These are phyloP conservation scores for Semaprochilodus insignis DNA, from an alignment of 2,797 vertebrate species.

Conservation along the genomic window DNA sequence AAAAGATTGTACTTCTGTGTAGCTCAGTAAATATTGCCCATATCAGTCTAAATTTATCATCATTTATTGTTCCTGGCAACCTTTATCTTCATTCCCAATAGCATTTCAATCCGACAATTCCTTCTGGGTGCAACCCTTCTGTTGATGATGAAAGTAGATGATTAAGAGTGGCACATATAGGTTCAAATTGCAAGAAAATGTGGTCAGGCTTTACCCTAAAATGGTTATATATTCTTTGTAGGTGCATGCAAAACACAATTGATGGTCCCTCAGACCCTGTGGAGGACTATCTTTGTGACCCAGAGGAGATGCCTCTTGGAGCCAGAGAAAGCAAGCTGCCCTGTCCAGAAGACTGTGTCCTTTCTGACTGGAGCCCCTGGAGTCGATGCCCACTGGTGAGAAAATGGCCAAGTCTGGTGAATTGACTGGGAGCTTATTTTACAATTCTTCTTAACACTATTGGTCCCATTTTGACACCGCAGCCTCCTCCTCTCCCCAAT, in stretches of 20 bases:
- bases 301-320: slow-evolving; percentile 96
- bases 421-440: not conserved
- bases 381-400: slow-evolving; percentile 89
- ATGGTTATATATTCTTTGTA: slow-evolving; percentile 63
- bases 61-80: no score
- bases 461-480: not conserved
- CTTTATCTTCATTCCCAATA: no score
- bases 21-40: no score
- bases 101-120: no score
- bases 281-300: slow-evolving; percentile 97
- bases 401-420: not conserved
- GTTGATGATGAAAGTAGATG: no score
- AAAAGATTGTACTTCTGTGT: no score
- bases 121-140: no score
- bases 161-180: not conserved
- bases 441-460: not conserved
- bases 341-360: slow-evolving; percentile 93
- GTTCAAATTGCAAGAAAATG: not conserved
- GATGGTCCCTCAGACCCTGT: slow-evolving; percentile 94
- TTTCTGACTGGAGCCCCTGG: slow-evolving; percentile 93
- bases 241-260: slow-evolving; percentile 95
- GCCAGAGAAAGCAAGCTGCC: slow-evolving; percentile 91
- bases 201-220: not conserved
- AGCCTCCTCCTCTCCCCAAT: not conserved
- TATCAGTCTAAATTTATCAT: no score